phyloP scores from a whole-genome alignment of 2,888 invertebrate species.

The Tinea pellionella region DNA sequence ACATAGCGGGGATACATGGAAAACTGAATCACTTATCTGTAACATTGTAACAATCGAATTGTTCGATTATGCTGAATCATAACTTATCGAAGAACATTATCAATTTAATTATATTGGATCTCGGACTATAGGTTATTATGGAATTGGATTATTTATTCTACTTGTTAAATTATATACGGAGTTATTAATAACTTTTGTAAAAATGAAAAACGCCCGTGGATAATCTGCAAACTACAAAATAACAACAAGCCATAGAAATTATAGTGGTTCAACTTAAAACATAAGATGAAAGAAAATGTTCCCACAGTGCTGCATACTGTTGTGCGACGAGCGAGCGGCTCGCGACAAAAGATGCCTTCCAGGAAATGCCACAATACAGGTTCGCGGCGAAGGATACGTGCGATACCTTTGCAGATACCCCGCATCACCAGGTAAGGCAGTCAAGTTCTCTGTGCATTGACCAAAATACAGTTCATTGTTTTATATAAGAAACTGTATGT shows the following conservation, averaged over 20 bases:
- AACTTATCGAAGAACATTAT: background rate
- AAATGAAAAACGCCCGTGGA: background rate
- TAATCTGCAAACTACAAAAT: background rate
- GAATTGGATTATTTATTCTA: no score
- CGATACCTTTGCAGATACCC: constrained; percentile 67
- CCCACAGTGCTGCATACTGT: constrained; percentile 14
- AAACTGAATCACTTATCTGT: background rate
- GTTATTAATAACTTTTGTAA: no score
- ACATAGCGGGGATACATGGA: background rate
- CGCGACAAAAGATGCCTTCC: constrained; percentile 61
- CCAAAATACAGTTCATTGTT: background rate
- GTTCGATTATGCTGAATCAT: background rate
- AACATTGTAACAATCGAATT: background rate
- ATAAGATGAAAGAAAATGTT: constrained; percentile 1
- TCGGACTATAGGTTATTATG: background rate
- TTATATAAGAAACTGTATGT: background rate
- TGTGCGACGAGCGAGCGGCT: constrained; percentile 33
- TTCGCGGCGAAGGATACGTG: constrained; percentile 54
- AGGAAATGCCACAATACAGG: constrained; percentile 66
- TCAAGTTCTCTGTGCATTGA: background rate
- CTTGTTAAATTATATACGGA: no score
- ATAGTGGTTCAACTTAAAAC: background rate
- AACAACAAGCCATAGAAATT: background rate
- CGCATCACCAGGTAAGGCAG: constrained; percentile 24
- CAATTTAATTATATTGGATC: background rate